Base-by-base conservation (phyloP, 2,888 invertebrate genomes). In the Venusia cambrica region DNA sequence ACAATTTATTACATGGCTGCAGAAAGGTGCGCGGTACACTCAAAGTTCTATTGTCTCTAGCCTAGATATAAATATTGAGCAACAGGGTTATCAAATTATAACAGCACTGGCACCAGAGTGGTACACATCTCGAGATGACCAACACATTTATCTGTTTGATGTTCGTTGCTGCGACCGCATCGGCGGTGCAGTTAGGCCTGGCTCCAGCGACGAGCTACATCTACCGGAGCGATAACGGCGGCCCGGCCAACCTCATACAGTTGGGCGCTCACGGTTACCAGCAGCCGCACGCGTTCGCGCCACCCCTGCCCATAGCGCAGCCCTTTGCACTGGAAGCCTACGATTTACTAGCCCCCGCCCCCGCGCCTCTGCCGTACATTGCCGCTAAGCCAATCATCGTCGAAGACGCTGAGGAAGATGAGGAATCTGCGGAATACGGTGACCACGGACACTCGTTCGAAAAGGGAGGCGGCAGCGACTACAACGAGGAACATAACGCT, bases 141-240 rank as follows among this genome's bases (percentile, higher is more conserved):
- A 70, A 64, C 43, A 58, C 66, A 42, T 63, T 62, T 43, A 40
- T 78, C 19, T 59, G 63, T 42, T 45, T 80, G 36, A 45, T 80
- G 41, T 57, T 74, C 17, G 64, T 63, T 15, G 63, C 61, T 16
- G 65, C 70, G 9, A 60, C 63, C 1, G 69, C 63, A 11, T 51
- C 72, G 3, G 61, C 74, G 51, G 77, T 78, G 8, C 74, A 84
- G 66, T 52, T 90, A 61, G 73, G 62, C 1, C 67, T 64, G 50
- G 75, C 80, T 7, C 83, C 87, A 0, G 84, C 88, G 0, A 78
- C 87, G 2, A 88, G 89, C 25, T 91, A 90, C 67, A 74, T 88
- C 38, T 88, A 88, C 62, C 71, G 85, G 21, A 87, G 77, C 38
- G 88, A 88, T 50, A 75, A 87, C 40, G 71, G 75, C 12, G 87